Base-by-base conservation (phyloP, 1,140 invertebrate species). In the Babylonia areolata region DNA sequence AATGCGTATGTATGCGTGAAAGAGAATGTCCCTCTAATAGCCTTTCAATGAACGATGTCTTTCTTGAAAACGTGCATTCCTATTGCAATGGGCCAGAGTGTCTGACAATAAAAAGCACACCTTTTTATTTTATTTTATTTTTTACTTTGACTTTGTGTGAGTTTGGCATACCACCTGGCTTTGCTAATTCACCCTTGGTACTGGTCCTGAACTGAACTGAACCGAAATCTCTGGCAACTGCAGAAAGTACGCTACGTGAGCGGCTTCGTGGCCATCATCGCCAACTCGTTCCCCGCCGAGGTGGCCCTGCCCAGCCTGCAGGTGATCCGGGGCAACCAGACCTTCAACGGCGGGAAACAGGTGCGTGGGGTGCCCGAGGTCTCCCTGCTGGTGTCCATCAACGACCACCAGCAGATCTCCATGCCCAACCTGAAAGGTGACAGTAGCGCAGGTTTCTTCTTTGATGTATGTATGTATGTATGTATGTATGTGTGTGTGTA, bases 161-260 rank as follows among this genome's bases (percentile, higher is more conserved):
- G n/a, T n/a, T n/a, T n/a, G n/a, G n/a, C n/a, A n/a, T n/a, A n/a
- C n/a, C n/a, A n/a, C n/a, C n/a, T n/a, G n/a, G n/a, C 51, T 54
- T 54, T 20, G 9, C 20, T 54, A 54, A 54, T 20, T 9, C 51
- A 11, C 9, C 9, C 9, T 9, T 54, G 51, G 9, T 54, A 9
- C 20, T 9, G 51, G 51, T n/a, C n/a, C n/a, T n/a, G n/a, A n/a
- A n/a, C 51, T 54, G 51, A 20, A 11, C 9, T 9, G 51, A 20
- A 54, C 20, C 51, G 51, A 54, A 20, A 54, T 54, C 51, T 20
- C 51, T 11, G 51, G 51, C 9, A 20, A 20, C 51, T 9, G 51
- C 64, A 77, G 73, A 77, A n/a, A 31, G 39, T 77, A 15, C 73
- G 73, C 35, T 77, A 77, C 73, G 73, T 77, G 17, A 77, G 73